phyloP scores from a whole-genome alignment of 2,888 invertebrate species.

The Ganaspis brasiliensis region DNA sequence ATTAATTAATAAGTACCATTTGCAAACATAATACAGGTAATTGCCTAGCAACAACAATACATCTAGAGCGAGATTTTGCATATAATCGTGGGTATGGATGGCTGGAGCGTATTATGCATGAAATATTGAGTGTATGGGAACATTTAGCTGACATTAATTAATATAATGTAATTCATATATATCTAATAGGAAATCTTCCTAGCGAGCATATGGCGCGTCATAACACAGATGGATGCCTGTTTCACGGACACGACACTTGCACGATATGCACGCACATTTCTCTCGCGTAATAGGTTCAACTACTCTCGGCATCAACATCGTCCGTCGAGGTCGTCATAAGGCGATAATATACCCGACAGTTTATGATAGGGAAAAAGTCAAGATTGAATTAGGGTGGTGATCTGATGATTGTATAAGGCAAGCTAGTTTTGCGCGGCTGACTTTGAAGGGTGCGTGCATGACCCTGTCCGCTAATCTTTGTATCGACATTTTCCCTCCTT shows the following conservation, averaged over 20 bases:
- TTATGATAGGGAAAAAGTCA: conserved; percentile 65
- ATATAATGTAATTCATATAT: conserved; percentile 67
- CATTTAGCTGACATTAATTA: conserved; percentile 66
- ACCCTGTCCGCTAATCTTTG: conserved; percentile 40
- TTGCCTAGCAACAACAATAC: conserved; percentile 5
- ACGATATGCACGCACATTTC: conserved; percentile 44
- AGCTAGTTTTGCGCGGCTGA: conserved; percentile 17
- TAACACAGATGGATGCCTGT: conserved; percentile 53
- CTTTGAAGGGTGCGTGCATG: conserved; percentile 20
- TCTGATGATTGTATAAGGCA: conserved; percentile 36
- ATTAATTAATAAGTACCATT: not conserved
- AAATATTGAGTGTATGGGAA: conserved; percentile 60
- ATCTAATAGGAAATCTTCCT: conserved; percentile 25
- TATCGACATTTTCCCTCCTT: conserved; percentile 35
- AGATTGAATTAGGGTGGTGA: conserved; percentile 63
- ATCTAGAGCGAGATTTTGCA: conserved; percentile 1
- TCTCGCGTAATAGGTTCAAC: conserved; percentile 10
- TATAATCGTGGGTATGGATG: conserved; percentile 9
- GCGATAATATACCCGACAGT: conserved; percentile 54
- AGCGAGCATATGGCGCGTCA: conserved; percentile 52
- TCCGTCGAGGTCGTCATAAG: conserved; percentile 47
- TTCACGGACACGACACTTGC: conserved; percentile 42
- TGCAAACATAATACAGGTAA: not conserved
- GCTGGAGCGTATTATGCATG: conserved; percentile 26
- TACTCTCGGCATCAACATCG: conserved; percentile 22